Evolutionary conservation across 2,888 invertebrate genomes (phyloP), one percentile per base, ranked within the genome.

Genomic region (Ormyrus pomaceus): DNA sequence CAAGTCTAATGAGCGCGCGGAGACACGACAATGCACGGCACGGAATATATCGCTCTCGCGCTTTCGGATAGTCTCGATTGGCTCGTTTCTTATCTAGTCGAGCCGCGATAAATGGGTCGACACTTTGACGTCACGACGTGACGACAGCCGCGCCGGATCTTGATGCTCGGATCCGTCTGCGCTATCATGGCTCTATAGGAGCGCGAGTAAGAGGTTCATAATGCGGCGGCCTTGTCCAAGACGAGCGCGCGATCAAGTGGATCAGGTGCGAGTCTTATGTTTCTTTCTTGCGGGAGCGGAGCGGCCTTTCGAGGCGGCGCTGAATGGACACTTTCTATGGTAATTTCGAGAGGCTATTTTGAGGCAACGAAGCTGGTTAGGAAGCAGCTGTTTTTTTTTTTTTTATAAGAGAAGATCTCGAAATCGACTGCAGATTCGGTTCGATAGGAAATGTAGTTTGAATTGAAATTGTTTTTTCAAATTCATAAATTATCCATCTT

Each of bases 41-140:
- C 34, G 34, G 34, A 34, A 4, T 34, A 2, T 2, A 2, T 34
- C 34, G 3, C 34, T 34, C 34, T 34, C 34, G 34, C 34, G 34
- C 34, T 2, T 34, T 34, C 34, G 48, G 19, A 61, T 69, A 50
- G 58, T 51, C 55, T 58, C 73, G 81, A 77, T 81, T 81, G 78
- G 78, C 56, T 13, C 74, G 74, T 77, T 80, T 81, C 74, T 81
- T 81, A 81, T 81, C 77, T 78, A 74, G 65, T 66, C 81, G 73
- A 77, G 73, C 13, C 13, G 46, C 75, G 71, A 66, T 74, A 78
- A 78, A 81, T 78, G 66, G 78, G 66, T 78, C 78, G 81, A 10
- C 62, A 71, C 55, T 56, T 65, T 77, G 80, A 77, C 80, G 73
- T 81, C 77, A 77, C 69, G 13, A 0, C 6, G n/a, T 50, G 74